Base-by-base conservation (phyloP, 2,113 vertebrate genomes). In the Halcyon malimbica region DNA sequence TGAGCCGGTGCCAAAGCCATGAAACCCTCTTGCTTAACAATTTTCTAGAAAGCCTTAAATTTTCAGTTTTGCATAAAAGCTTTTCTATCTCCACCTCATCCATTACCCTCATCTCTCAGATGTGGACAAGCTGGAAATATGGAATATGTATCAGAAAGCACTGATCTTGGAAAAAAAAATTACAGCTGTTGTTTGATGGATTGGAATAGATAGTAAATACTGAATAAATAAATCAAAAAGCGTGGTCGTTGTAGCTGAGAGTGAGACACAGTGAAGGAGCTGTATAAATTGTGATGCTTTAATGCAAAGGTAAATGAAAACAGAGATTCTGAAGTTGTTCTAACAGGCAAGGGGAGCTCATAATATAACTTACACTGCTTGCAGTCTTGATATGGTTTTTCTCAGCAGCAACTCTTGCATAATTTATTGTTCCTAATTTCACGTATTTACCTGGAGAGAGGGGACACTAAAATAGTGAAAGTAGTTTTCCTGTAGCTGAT, bases 341-440 rank as follows among this genome's bases (percentile, higher is more conserved):
- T 82, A 63, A 53, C 23, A 80, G 42, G 46, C 26, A 73, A 70
- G 33, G 59, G 25, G n/a, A 70, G 13, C 28, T 89, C 89, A 28
- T 87, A 59, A 19, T 51, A n/a, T 71, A 69, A 57, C 53, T 79
- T 77, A 46, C 1, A 5, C 23, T 77, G 87, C 48, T 62, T 91
- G 54, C n/a, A 83, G 71, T 44, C 1, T 2, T n/a, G 60, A 54
- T 87, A 54, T 6, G 14, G 2, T 53, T 85, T 69, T 82, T 92
- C 81, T 87, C 79, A 75, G 44, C 59, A 80, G 59, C 56, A 67
- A 20, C 12, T 90, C 51, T 78, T 90, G 64, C 46, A 74, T 93
- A 90, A 94, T 85, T 94, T 83, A 85, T 88, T 70, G 18, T 70
- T 95, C 26, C 13, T n/a, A 75, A 81, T 77, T 73, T 56, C 23